Evolutionary conservation across 1,140 invertebrate species (phyloP).

Genomic region (Hyles vespertilio): DNA sequence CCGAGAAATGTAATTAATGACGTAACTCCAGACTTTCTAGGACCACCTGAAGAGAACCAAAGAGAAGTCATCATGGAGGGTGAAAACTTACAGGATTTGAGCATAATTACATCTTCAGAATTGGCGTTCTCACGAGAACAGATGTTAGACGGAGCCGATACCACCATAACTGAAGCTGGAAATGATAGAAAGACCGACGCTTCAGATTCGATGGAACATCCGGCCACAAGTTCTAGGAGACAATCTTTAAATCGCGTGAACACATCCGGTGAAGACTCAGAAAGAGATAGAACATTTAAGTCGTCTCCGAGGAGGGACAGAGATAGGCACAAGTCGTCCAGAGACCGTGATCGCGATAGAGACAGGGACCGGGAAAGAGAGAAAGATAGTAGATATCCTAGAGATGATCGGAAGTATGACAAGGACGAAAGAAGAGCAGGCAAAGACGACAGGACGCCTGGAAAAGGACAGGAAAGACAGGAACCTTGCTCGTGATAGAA

Average conservation of each 20-base stretch:
- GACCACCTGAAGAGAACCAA: slow-evolving; percentile 58
- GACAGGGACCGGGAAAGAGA: slow-evolving; percentile 37
- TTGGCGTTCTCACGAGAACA: slow-evolving; percentile 53
- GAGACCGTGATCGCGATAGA: slow-evolving; percentile 44
- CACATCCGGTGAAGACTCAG: slow-evolving; percentile 68
- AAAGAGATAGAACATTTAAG: slow-evolving; percentile 58
- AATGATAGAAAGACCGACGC: slow-evolving; percentile 49
- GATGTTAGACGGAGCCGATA: slow-evolving; percentile 49
- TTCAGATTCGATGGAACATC: slow-evolving; percentile 41
- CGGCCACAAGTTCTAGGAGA: slow-evolving; percentile 40
- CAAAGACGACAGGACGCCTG: slow-evolving; percentile 43
- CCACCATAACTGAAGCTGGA: slow-evolving; percentile 28
- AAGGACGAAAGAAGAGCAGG: slow-evolving; percentile 50
- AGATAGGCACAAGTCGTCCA: slow-evolving; percentile 51
- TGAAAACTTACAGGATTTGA: slow-evolving; percentile 77
- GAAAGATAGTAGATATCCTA: slow-evolving; percentile 51
- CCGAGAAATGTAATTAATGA: slow-evolving; percentile 55
- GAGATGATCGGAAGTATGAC: slow-evolving; percentile 56
- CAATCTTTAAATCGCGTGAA: slow-evolving; percentile 52
- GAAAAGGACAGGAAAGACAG: slow-evolving; percentile 51
- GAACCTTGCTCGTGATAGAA: slow-evolving; percentile 33
- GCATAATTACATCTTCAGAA: slow-evolving; percentile 51
- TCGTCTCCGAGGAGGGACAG: slow-evolving; percentile 56
- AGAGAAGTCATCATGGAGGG: slow-evolving; percentile 77
- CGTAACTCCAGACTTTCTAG: slow-evolving; percentile 40